Evolutionary conservation across 2,113 vertebrate genomes (phyloP), one percentile per base, ranked within the genome.

Genomic region (Climacteris rufus): DNA sequence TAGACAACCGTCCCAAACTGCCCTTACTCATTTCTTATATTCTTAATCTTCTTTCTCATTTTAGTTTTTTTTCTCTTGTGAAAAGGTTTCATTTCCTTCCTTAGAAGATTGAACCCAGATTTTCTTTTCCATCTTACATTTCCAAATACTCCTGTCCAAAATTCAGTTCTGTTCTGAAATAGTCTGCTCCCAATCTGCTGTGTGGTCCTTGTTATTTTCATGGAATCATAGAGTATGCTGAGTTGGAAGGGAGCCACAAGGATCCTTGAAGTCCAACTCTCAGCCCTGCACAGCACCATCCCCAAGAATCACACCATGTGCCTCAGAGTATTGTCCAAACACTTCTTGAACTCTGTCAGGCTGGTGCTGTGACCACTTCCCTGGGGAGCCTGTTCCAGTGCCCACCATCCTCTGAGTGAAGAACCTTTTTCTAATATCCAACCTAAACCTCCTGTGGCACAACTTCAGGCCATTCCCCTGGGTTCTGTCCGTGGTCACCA

Each of bases 101-200:
- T 11, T 42, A 77, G 71, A 83, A 83, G 39, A 89, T 33, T 66
- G 49, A 47, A 85, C 53, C 22, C 83, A 90, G 45, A 83, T 83
- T 85, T 89, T 75, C 49, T 92, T 89, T 94, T 91, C 65, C 53
- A 50, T 68, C 57, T 65, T 78, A 35, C 9, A 63, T 44, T 77
- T 57, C 45, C 54, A 83, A 83, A 79, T 11, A 23, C 20, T 76
- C 7, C 25, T 42, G 28, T 68, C 52, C 65, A 95, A 89, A 87
- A 78, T 87, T 75, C 74, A 79, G 15, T 70, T 94, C 33, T 78
- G 25, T 53, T 84, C 77, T 75, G 39, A 60, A 91, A 42, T 60
- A 61, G 42, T 91, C 83, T 96, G 64, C 75, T 75, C 80, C 53
- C 52, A 89, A 11, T 91, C 47, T 87, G 63, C 65, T 86, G 44